These are phyloP conservation scores for Lycophotia porphyrea DNA, from an alignment of 2,888 invertebrate genomes.

Conservation along the genomic window DNA sequence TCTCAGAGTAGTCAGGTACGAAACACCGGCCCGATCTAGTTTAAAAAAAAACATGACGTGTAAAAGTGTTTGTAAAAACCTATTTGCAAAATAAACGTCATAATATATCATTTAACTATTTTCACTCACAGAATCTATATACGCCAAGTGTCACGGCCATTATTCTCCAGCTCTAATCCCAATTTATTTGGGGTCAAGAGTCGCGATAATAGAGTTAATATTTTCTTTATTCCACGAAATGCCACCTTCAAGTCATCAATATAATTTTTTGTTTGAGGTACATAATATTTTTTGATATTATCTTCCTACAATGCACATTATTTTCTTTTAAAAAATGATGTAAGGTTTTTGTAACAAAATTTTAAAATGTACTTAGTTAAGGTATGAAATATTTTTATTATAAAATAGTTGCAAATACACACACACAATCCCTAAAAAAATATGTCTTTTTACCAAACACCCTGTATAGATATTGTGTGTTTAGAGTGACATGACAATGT, in stretches of 20 bases:
- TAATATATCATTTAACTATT: too few relatives aligned
- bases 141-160: background rate
- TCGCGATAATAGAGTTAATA: background rate
- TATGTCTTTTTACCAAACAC: background rate
- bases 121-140: background rate
- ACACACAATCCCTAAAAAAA: background rate
- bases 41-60: too few relatives aligned
- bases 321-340: background rate
- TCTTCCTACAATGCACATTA: background rate
- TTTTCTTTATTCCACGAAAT: background rate
- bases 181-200: too few relatives aligned
- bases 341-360: background rate
- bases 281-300: background rate
- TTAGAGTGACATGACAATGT: constrained; percentile 23
- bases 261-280: background rate
- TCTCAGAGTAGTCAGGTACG: too few relatives aligned
- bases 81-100: too few relatives aligned
- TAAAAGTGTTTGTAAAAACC: too few relatives aligned
- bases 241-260: background rate
- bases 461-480: background rate
- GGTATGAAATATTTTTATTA: background rate
- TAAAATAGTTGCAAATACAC: background rate
- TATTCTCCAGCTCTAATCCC: too few relatives aligned
- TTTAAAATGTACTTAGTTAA: background rate
- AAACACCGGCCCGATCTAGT: too few relatives aligned